Evolutionary conservation across 2,888 invertebrate species (phyloP).

Genomic region (Nudaria mundana): DNA sequence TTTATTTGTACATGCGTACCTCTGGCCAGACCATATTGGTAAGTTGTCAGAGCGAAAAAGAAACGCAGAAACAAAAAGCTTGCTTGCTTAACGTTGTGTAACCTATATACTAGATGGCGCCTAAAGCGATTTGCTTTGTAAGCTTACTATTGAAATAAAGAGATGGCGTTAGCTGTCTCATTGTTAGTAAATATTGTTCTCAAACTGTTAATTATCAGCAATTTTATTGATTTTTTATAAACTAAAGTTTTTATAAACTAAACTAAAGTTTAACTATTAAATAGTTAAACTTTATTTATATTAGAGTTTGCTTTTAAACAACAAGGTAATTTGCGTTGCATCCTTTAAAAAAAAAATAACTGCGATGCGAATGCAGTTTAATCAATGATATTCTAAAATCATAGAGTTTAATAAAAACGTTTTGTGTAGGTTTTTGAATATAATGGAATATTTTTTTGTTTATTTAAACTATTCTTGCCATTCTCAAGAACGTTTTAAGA

Average conservation of each 20-base stretch:
- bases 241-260: not conserved
- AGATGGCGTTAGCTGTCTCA: conserved; percentile 36
- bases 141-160: conserved; percentile 17
- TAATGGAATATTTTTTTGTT: no score
- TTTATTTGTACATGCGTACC: conserved; percentile 75
- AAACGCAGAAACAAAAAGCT: conserved; percentile 42
- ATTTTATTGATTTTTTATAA: not conserved
- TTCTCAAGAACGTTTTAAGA: no score
- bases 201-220: not conserved
- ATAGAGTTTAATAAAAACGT: no score
- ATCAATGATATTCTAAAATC: no score
- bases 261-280: no score
- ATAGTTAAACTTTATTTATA: no score
- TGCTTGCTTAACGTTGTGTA: conserved; percentile 56
- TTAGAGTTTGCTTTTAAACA: no score
- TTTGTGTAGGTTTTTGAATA: no score
- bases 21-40: conserved; percentile 74
- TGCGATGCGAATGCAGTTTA: no score
- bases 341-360: no score
- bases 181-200: not conserved
- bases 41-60: conserved; percentile 63
- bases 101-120: conserved; percentile 58
- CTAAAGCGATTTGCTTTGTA: conserved; percentile 23
- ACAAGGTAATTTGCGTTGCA: no score
- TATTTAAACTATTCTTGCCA: no score